A percentile compares a stretch with the other conserved stretches of the same genome.
Conservation (phyloP, 2,113 vertebrate genomes). For the Tringa solitaria region DNA sequence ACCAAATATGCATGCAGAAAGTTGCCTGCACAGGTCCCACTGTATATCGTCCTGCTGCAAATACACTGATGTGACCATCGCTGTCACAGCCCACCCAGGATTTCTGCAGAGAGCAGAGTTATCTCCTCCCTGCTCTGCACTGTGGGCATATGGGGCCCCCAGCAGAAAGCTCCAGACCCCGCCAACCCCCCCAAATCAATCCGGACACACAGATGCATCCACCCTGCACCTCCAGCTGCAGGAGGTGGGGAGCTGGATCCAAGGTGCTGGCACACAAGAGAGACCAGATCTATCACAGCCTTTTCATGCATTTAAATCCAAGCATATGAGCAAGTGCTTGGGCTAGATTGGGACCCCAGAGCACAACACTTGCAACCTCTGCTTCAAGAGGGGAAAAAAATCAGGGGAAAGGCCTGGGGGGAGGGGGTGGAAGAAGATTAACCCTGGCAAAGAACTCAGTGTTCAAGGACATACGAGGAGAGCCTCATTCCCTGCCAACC, state of each 20-base stretch:
- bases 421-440: not conserved
- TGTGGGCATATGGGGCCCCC: not conserved
- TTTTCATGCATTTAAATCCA: not conserved
- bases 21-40: not conserved
- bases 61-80: accelerated
- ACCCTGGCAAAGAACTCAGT: not conserved
- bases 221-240: not conserved
- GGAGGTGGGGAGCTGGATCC: not conserved
- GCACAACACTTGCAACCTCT: not conserved
- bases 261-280: not conserved
- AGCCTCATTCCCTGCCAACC: not conserved
- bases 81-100: not conserved
- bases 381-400: not conserved
- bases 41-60: not conserved
- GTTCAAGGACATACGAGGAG: not conserved
- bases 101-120: not conserved
- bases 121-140: not conserved
- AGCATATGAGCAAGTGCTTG: not conserved
- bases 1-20: not conserved
- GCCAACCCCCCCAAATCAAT: not conserved
- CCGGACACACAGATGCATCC: accelerated
- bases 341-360: not conserved
- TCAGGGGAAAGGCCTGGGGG: accelerated
- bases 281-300: not conserved
- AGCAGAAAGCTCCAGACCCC: not conserved